Conservation (phyloP, 2,113 vertebrate genomes). For the Rallus limicola region DNA sequence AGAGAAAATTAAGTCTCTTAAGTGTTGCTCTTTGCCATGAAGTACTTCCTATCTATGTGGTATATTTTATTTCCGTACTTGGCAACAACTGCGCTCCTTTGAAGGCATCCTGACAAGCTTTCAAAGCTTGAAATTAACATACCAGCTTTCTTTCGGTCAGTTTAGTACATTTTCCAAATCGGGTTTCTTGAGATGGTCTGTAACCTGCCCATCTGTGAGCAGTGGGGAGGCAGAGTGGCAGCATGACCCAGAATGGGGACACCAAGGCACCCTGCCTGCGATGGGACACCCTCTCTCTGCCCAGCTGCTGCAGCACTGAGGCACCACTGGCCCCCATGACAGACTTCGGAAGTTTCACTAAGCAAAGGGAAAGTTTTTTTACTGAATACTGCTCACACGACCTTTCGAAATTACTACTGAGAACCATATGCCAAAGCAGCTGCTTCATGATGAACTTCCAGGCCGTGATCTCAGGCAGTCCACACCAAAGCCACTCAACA, state of each 20-base stretch:
- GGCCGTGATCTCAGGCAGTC: neutral
- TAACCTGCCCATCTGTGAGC: neutral
- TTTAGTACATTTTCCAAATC: neutral
- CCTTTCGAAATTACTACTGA: neutral
- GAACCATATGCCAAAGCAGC: neutral
- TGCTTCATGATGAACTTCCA: neutral
- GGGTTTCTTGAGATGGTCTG: neutral
- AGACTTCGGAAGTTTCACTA: neutral
- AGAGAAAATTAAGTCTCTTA: constrained; percentile 59
- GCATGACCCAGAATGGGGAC: no score
- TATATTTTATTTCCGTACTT: constrained; percentile 13
- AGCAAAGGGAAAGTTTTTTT: neutral
- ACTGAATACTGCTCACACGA: accelerated
- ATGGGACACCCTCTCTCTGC: neutral
- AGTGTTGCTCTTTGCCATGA: constrained; percentile 35
- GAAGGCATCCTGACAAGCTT: neutral
- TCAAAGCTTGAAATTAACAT: neutral
- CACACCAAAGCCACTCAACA: neutral
- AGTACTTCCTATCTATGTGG: constrained; percentile 6
- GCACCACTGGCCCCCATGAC: accelerated
- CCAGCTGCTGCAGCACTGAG: neutral
- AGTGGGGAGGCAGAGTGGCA: accelerated
- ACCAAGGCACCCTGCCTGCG: neutral
- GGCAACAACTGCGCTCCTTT: neutral
- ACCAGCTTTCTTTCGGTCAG: neutral